Evolutionary conservation across 2,113 vertebrate genomes (phyloP).

Genomic region (Elephas maximus): DNA sequence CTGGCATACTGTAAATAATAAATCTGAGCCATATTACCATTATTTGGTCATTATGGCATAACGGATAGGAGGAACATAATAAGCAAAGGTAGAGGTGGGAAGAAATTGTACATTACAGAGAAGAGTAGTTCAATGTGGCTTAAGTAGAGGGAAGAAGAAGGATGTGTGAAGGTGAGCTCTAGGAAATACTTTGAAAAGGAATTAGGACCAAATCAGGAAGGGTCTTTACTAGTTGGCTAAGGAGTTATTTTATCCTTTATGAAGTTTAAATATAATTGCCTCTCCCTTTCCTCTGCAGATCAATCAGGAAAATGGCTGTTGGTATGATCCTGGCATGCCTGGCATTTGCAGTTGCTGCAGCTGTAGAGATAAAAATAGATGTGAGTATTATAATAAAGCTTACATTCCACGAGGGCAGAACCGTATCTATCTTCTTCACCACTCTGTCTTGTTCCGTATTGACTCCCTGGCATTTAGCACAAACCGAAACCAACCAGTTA

Average conservation of each 20-base stretch:
- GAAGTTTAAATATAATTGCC: slow-evolving; percentile 5
- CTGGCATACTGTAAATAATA: neutral
- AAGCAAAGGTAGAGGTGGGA: slow-evolving; percentile 8
- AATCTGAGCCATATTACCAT: neutral
- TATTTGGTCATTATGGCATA: slow-evolving; percentile 11
- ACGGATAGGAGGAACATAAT: slow-evolving; percentile 12
- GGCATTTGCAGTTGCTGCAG: slow-evolving; percentile 94
- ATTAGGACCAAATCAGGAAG: slow-evolving; percentile 5
- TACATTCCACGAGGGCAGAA: neutral
- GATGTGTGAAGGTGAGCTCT: neutral
- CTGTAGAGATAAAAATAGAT: slow-evolving; percentile 95
- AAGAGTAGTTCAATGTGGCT: neutral
- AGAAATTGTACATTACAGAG: neutral
- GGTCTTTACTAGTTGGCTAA: neutral
- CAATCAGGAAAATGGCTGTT: slow-evolving; percentile 95
- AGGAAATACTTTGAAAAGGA: slow-evolving; percentile 57
- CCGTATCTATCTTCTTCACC: neutral
- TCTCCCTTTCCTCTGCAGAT: slow-evolving; percentile 88
- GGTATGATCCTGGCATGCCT: slow-evolving; percentile 96
- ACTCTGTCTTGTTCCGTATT: slow-evolving; percentile 6
- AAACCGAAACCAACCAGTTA: neutral
- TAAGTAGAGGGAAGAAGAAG: neutral
- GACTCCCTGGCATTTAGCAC: neutral
- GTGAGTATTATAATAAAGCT: slow-evolving; percentile 87
- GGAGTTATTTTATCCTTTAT: neutral